Conservation (phyloP, 2,113 vertebrate species). For the Catharus fuscescens region DNA sequence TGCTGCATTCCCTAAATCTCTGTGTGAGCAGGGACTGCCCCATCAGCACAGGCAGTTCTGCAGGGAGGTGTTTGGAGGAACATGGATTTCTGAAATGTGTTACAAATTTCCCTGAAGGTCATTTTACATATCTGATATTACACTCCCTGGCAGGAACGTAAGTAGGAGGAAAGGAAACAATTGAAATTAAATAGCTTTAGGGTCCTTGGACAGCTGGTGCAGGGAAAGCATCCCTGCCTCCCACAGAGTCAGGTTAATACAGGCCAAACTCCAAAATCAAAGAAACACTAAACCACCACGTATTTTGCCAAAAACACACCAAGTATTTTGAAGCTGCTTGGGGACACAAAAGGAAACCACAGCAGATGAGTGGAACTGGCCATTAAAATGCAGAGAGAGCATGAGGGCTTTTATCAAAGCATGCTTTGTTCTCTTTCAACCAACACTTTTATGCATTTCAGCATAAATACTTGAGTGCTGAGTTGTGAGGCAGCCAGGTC, state of each 20-base stretch:
- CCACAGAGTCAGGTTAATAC: not conserved
- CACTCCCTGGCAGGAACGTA: not conserved
- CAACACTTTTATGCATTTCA: not conserved
- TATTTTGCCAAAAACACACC: not conserved
- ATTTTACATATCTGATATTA: not conserved
- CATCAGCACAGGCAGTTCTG: not conserved
- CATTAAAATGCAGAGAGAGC: not conserved
- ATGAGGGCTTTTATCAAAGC: not conserved
- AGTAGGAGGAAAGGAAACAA: conserved; percentile 28
- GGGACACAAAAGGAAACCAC: not conserved
- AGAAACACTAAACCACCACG: not conserved
- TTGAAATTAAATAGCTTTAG: not conserved
- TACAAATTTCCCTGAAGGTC: not conserved
- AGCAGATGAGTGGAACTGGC: not conserved
- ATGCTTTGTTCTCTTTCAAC: not conserved
- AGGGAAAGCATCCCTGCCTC: not conserved
- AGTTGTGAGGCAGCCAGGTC: not conserved
- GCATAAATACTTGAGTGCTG: not conserved
- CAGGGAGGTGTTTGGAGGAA: not conserved
- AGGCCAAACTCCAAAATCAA: not conserved
- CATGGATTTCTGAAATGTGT: not conserved
- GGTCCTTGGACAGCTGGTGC: not conserved
- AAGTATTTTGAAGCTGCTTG: not conserved
- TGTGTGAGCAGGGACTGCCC: not conserved
- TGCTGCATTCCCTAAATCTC: not conserved